Conservation (phyloP, 2,797 vertebrate genomes). For the Tachyglossus aculeatus region DNA sequence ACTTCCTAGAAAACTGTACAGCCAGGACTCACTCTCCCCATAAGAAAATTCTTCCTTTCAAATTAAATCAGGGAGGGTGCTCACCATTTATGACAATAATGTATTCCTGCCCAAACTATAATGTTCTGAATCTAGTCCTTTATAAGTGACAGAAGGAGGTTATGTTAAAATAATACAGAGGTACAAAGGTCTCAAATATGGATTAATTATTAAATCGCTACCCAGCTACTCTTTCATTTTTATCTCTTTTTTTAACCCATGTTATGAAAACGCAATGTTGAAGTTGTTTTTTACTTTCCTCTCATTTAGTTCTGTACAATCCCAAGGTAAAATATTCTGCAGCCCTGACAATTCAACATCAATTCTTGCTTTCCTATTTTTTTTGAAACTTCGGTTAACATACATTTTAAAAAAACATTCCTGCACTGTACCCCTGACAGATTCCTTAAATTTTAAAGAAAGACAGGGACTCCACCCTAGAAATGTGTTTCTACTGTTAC, state of each 20-base stretch:
- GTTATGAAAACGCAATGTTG: slow-evolving; percentile 17
- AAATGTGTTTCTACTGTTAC: neutral
- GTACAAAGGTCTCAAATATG: slow-evolving; percentile 9
- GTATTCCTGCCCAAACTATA: slow-evolving; percentile 14
- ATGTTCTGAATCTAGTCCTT: slow-evolving; percentile 34
- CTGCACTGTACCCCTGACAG: neutral
- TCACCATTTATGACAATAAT: slow-evolving; percentile 27
- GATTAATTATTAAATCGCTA: slow-evolving; percentile 49
- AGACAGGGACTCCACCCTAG: too few relatives aligned
- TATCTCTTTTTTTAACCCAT: neutral
- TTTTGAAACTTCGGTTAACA: slow-evolving; percentile 25
- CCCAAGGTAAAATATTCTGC: slow-evolving; percentile 24
- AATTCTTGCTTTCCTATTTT: slow-evolving; percentile 40
- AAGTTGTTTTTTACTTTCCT: slow-evolving; percentile 23
- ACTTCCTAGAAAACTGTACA: neutral
- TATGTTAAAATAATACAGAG: slow-evolving; percentile 27
- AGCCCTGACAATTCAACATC: slow-evolving; percentile 23
- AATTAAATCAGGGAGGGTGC: slow-evolving; percentile 38
- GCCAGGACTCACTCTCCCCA: neutral
- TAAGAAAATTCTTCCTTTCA: neutral
- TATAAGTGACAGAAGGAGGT: slow-evolving; percentile 27
- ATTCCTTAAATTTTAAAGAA: too few relatives aligned
- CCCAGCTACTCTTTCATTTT: slow-evolving; percentile 20
- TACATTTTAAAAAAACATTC: slow-evolving; percentile 17
- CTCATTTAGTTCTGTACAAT: slow-evolving; percentile 29